Evolutionary conservation across 2,113 vertebrate genomes (phyloP).

Genomic region (Balaeniceps rex): DNA sequence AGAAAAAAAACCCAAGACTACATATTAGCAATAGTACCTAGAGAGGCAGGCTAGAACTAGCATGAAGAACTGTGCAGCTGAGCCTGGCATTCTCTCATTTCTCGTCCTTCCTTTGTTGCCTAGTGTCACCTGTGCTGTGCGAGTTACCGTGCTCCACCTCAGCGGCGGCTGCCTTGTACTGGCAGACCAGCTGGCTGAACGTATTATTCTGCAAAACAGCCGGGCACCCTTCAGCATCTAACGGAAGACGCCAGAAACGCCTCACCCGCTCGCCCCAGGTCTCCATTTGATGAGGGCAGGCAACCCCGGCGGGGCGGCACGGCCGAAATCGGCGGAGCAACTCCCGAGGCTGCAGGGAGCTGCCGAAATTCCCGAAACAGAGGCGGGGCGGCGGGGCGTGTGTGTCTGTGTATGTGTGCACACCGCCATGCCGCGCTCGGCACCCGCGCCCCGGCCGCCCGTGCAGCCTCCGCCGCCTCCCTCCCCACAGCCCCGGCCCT

Average conservation of each 20-base stretch:
- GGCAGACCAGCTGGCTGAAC: background rate
- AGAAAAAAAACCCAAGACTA: background rate
- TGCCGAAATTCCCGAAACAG: background rate
- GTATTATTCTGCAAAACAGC: background rate
- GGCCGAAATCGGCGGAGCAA: background rate
- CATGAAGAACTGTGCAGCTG: background rate
- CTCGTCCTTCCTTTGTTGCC: constrained; percentile 44
- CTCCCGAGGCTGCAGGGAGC: background rate
- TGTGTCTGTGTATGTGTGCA: background rate
- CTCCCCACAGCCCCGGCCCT: background rate
- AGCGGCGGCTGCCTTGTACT: background rate
- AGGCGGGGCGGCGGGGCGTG: background rate
- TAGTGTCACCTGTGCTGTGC: constrained; percentile 19
- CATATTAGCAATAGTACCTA: background rate
- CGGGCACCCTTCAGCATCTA: background rate
- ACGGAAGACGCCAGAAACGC: background rate
- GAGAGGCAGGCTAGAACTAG: background rate
- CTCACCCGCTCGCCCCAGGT: background rate
- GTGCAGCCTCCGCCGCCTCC: background rate
- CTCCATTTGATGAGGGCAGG: background rate
- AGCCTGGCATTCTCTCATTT: background rate
- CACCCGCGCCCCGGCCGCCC: background rate
- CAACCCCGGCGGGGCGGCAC: background rate
- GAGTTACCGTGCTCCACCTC: background rate
- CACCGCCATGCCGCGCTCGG: background rate